These are phyloP conservation scores for Stegophylla sp. DNA, from an alignment of 2,888 invertebrate genomes.

Conservation along the genomic window DNA sequence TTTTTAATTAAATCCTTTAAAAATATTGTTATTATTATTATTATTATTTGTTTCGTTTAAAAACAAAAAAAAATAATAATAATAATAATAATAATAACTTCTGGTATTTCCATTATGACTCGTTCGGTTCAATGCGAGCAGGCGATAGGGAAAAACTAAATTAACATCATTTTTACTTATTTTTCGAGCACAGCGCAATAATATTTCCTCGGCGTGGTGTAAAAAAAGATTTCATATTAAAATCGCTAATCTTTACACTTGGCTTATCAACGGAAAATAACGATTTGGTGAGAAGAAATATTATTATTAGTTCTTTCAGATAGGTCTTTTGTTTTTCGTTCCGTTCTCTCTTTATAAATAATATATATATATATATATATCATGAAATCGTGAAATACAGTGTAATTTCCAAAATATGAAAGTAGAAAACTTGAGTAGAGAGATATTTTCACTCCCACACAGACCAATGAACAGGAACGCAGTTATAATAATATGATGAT, in stretches of 20 bases:
- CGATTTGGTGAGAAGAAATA: constrained; percentile 24
- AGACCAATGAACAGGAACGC: constrained; percentile 51
- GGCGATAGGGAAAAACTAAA: constrained; percentile 16
- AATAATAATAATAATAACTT: too few species aligned
- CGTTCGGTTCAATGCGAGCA: not conserved
- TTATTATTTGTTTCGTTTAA: not conserved
- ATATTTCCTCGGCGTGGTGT: constrained; percentile 37
- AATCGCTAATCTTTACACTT: constrained; percentile 54
- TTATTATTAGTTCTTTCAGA: constrained; percentile 34
- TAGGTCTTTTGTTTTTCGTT: constrained; percentile 7
- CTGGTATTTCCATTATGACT: constrained; percentile 23
- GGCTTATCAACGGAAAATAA: constrained; percentile 24
- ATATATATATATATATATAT: too few species aligned
- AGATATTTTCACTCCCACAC: constrained; percentile 19
- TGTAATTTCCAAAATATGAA: constrained; percentile 35
- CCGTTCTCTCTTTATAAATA: constrained; percentile 11
- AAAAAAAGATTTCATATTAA: constrained; percentile 50
- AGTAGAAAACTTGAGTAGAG: not conserved
- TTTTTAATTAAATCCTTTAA: constrained; percentile 9
- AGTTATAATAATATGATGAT: too few species aligned
- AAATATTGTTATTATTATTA: not conserved
- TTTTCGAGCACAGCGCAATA: constrained; percentile 6
- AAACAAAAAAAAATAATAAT: not conserved
- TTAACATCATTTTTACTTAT: constrained; percentile 53
- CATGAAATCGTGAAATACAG: constrained; percentile 34